A percentile compares a stretch with the other conserved stretches of the same genome.
These are phyloP conservation scores for Valencia hispanica DNA, from an alignment of 2,797 vertebrate species.

Conservation along the genomic window DNA sequence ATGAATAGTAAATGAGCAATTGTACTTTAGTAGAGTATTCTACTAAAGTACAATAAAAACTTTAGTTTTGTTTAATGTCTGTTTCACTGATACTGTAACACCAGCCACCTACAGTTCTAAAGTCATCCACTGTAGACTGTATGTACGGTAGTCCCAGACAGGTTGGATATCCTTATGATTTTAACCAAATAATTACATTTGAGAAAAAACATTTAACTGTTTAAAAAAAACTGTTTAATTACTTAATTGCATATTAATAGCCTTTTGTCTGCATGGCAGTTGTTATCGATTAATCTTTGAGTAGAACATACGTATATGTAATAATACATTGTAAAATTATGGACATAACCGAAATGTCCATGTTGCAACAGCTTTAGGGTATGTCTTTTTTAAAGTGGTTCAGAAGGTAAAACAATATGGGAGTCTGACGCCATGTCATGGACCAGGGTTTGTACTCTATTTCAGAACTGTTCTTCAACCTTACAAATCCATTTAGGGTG, in stretches of 20 bases:
- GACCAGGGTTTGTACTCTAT: neutral
- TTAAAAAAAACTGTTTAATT: no score
- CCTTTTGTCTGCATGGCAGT: neutral
- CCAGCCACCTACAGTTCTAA: neutral
- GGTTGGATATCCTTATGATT: neutral
- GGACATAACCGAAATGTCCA: neutral
- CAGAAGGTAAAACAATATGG: neutral
- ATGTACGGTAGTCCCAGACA: neutral
- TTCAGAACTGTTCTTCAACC: neutral
- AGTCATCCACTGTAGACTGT: neutral
- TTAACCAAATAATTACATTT: neutral
- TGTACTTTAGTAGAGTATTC: neutral
- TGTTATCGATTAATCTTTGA: neutral
- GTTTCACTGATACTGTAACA: neutral
- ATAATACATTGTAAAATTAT: neutral
- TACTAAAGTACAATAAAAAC: neutral
- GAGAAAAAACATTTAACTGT: no score
- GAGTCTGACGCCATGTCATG: neutral
- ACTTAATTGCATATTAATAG: neutral
- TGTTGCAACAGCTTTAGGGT: neutral
- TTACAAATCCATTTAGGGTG: neutral
- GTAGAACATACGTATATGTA: neutral
- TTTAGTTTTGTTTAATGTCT: neutral
- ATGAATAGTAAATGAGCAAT: no score
- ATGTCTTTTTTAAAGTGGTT: neutral